phyloP scores from a whole-genome alignment of 1,140 invertebrate genomes.

The Zaprionus gabonicus region DNA sequence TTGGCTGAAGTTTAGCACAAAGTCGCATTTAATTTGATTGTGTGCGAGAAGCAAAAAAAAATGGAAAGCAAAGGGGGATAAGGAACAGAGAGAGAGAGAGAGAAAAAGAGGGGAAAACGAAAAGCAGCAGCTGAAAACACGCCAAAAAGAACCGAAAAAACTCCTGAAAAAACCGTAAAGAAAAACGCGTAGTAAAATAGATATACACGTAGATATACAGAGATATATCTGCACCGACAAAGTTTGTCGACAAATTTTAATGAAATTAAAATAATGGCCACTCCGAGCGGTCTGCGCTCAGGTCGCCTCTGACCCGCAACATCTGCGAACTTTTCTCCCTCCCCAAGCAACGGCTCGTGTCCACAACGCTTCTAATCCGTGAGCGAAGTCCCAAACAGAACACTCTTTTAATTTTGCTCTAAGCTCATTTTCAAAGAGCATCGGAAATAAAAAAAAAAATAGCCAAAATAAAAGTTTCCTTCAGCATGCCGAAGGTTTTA shows the following conservation, averaged over 20 bases:
- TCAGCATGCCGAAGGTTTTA: too few species aligned
- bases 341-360: conserved; percentile 30
- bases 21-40: conserved; percentile 72
- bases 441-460: too few species aligned
- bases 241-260: conserved; percentile 46
- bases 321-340: background rate
- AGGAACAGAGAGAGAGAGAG: background rate
- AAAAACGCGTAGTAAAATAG: conserved; percentile 41
- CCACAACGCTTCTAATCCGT: conserved; percentile 7
- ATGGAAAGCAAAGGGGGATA: background rate
- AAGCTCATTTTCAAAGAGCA: conserved; percentile 31
- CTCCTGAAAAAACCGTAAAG: conserved; percentile 4
- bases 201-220: background rate
- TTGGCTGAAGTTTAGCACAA: conserved; percentile 28
- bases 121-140: background rate
- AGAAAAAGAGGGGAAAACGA: background rate
- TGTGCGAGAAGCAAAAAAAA: conserved; percentile 27
- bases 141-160: background rate
- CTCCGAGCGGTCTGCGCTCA: background rate
- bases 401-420: conserved; percentile 35
- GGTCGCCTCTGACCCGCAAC: background rate
- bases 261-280: conserved; percentile 66
- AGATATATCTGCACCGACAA: conserved; percentile 13
- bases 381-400: conserved; percentile 11
- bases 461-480: too few species aligned